Percentiles rank a stretch among this genome's conserved stretches.
These are phyloP conservation scores for Drosophila pandora DNA, from an alignment of 1,140 invertebrate genomes.

Conservation along the genomic window DNA sequence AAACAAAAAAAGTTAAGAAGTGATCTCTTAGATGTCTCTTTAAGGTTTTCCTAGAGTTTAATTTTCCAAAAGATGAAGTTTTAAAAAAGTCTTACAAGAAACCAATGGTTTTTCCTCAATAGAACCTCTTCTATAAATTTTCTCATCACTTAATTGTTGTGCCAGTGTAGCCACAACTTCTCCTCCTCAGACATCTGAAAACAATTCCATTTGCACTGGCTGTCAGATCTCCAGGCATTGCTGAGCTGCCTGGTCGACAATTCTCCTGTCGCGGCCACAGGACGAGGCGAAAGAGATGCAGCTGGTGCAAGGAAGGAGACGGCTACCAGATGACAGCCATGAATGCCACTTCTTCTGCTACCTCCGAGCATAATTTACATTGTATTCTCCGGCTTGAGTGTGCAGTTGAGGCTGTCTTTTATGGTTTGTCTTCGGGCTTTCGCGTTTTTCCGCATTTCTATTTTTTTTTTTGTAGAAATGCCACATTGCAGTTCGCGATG, in stretches of 20 bases:
- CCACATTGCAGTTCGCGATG: constrained; percentile 10
- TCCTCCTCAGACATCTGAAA: constrained; percentile 23
- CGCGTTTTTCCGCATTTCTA: not conserved
- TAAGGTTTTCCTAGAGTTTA: too few relatives aligned
- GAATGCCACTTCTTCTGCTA: constrained; percentile 63
- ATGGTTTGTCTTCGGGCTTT: constrained; percentile 33
- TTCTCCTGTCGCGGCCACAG: constrained; percentile 39
- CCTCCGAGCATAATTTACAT: constrained; percentile 72
- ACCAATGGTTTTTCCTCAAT: not conserved
- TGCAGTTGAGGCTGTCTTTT: constrained; percentile 51
- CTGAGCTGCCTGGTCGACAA: constrained; percentile 57
- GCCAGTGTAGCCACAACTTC: constrained; percentile 8
- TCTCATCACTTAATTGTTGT: not conserved
- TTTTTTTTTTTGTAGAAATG: not conserved
- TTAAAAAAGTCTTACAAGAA: too few relatives aligned
- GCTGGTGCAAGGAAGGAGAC: constrained; percentile 1
- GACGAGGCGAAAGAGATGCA: constrained; percentile 31
- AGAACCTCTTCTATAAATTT: not conserved
- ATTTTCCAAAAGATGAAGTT: too few relatives aligned
- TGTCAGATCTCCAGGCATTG: constrained; percentile 61
- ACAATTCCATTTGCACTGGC: constrained; percentile 70
- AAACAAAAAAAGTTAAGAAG: not conserved
- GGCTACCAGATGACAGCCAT: constrained; percentile 62
- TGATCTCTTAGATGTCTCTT: not conserved
- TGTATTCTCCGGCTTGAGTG: constrained; percentile 37